These are phyloP conservation scores for Motacilla tschutschensis DNA, from an alignment of 2,113 vertebrate species.

Conservation along the genomic window DNA sequence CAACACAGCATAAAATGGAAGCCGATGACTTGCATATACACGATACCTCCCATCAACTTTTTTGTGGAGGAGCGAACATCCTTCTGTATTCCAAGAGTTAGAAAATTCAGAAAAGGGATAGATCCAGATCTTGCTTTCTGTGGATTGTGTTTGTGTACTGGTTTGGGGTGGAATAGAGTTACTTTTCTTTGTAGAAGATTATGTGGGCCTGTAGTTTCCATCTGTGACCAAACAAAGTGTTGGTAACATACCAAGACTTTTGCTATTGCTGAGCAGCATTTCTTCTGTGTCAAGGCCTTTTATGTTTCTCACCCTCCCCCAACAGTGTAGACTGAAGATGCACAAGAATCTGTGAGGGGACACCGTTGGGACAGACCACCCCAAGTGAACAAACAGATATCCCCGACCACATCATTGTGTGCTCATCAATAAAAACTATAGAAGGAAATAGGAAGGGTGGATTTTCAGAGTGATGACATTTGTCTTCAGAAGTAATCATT, in stretches of 20 bases:
- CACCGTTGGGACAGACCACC: rapidly evolving
- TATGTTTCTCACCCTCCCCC: neutral
- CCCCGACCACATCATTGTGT: too few relatives aligned
- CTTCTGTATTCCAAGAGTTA: neutral
- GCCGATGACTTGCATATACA: too few relatives aligned
- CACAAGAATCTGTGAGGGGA: neutral
- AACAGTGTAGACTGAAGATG: neutral
- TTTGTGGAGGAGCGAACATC: neutral
- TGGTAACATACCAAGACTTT: neutral
- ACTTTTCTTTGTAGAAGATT: neutral
- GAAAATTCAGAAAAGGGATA: neutral
- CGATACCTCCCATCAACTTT: neutral
- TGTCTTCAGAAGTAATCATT: neutral
- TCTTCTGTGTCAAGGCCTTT: neutral
- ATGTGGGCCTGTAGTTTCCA: neutral
- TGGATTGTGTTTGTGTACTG: neutral
- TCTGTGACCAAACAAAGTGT: neutral
- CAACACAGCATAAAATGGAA: neutral
- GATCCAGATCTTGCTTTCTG: neutral
- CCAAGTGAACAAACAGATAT: neutral
- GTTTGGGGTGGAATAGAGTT: neutral
- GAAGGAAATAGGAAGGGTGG: neutral
- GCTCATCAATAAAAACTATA: neutral
- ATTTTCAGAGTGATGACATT: neutral
- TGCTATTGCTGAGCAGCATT: neutral